Base-by-base conservation (phyloP, 2,888 invertebrate genomes). In the Congeria kusceri region DNA sequence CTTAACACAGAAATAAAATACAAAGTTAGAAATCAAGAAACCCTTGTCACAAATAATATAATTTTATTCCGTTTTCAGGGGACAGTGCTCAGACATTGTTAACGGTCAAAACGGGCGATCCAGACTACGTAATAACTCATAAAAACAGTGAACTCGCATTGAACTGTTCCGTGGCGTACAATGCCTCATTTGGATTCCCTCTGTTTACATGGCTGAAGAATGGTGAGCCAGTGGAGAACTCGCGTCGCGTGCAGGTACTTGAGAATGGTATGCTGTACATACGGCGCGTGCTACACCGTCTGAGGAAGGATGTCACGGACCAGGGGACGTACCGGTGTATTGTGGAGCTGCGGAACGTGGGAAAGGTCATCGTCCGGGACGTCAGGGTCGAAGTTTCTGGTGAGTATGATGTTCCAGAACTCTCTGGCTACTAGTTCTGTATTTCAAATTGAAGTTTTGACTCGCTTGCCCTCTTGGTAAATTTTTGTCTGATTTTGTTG, bases 181-280 rank as follows among this genome's bases (percentile, higher is more conserved):
- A 67, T 27, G 29, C 64, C 13, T 67, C 74, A 29, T 72, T 76
- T 53, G 85, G 85, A n/a, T 44, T 63, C 0, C 74, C 80, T 3
- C n/a, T 29, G 9, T 63, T 83, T 28, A 61, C 71, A 11, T 88
- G 88, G 88, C 70, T 67, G 32, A 86, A 85, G 58, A 76, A 88
- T 66, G 85, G 82, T 0, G 61, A 66, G 9, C 63, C 78, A 1
- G 44, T 88, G 11, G 74, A 83, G n/a, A 65, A 70, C 27, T 71
- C 69, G 28, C 78, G 79, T 23, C 71, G 85, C 47, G 75, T 87
- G n/a, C 80, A 82, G 44, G 61, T 83, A 27, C 70, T 82, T n/a
- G 53, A 65, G 63, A 88, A 88, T 72, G 87, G 87, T 46, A 84
- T 87, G 11, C 78, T 88, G 56, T 87, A 67, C 57, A 78, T 88